These are phyloP conservation scores for Bergia sp. DNA, from an alignment of 92 coral and sea anemone genomes.

Conservation along the genomic window DNA sequence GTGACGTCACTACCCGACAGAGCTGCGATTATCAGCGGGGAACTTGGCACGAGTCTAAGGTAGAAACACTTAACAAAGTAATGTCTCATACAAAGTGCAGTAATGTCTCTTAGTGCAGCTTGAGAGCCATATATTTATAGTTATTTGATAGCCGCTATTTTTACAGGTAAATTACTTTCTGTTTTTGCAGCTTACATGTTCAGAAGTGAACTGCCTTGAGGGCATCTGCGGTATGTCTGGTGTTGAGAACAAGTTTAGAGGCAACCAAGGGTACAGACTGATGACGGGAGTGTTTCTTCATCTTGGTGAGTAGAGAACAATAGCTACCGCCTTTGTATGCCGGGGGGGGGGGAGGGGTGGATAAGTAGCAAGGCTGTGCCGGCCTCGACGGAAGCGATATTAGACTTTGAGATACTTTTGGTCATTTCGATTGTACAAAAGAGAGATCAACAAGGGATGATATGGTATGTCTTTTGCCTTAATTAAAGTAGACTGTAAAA, in stretches of 20 bases:
- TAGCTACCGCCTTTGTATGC: neutral
- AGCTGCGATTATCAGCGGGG: constrained; percentile 64
- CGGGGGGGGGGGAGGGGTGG: neutral
- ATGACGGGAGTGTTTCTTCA: constrained; percentile 79
- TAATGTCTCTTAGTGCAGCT: neutral
- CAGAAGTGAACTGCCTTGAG: constrained; percentile 76
- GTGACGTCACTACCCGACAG: constrained; percentile 59
- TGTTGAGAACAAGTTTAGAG: constrained; percentile 56
- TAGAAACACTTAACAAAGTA: neutral
- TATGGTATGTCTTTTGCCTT: too few relatives aligned
- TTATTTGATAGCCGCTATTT: neutral
- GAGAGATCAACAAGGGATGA: neutral
- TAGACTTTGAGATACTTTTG: too few relatives aligned
- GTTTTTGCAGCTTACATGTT: constrained; percentile 61
- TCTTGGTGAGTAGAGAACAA: constrained; percentile 67
- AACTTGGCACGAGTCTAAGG: constrained; percentile 75
- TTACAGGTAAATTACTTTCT: neutral
- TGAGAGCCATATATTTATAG: neutral
- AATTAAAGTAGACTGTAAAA: too few relatives aligned
- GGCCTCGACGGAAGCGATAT: too few relatives aligned
- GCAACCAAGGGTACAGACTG: constrained; percentile 76
- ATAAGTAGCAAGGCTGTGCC: neutral
- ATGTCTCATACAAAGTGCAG: neutral
- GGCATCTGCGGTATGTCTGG: constrained; percentile 75
- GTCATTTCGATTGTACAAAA: neutral